Evolutionary conservation across 2,113 vertebrate species (phyloP).

Genomic region (Climacteris rufus): DNA sequence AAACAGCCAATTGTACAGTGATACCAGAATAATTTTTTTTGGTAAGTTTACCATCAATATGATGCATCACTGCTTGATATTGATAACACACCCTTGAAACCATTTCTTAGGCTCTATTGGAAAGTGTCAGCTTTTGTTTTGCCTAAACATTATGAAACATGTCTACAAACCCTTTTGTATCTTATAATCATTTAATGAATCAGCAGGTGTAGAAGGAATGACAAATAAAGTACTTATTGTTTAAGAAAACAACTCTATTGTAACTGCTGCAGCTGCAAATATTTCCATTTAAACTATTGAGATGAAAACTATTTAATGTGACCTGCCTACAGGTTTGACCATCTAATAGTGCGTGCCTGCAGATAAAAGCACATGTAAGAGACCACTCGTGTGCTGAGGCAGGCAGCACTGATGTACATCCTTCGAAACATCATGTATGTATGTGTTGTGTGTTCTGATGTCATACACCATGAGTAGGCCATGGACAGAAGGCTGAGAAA

Average conservation of each 20-base stretch:
- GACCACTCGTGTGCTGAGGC: neutral
- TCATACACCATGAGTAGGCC: neutral
- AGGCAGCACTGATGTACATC: neutral
- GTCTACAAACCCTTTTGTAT: neutral
- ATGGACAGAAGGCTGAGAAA: neutral
- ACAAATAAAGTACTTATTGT: neutral
- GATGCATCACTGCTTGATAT: neutral
- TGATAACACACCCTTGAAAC: neutral
- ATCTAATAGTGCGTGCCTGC: neutral
- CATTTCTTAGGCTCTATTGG: neutral
- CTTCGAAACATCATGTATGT: neutral
- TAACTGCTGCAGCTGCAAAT: neutral
- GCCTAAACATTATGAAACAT: neutral
- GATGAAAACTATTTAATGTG: neutral
- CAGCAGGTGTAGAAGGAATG: neutral
- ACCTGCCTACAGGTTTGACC: neutral
- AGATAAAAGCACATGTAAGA: neutral
- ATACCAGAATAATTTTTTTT: neutral
- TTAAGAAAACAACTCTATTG: neutral
- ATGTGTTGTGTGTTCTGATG: neutral
- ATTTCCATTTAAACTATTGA: neutral
- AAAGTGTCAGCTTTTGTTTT: neutral
- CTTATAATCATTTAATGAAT: neutral
- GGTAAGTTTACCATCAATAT: neutral
- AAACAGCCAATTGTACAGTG: neutral